Conservation (phyloP, 1,140 invertebrate genomes). For the Drosophila repleta region DNA sequence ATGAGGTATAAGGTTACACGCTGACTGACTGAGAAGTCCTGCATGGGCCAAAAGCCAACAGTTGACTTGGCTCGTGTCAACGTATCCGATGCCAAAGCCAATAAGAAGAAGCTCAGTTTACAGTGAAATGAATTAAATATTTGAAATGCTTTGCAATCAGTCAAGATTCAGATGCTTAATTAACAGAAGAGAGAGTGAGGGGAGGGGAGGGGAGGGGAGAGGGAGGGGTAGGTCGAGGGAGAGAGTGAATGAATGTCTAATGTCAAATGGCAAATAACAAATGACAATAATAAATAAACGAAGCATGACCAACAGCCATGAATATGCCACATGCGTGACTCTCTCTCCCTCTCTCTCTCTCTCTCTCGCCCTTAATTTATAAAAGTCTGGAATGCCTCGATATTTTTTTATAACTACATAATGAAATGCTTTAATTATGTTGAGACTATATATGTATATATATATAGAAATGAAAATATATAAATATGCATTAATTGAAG, state of each 20-base stretch:
- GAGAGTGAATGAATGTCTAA: slow-evolving; percentile 8
- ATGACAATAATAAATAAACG: slow-evolving; percentile 45
- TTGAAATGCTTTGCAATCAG: no score
- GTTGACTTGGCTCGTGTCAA: no score
- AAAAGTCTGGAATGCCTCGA: neutral
- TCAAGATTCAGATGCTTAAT: no score
- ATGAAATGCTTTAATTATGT: slow-evolving; percentile 13
- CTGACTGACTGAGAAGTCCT: no score
- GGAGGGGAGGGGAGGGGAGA: no score
- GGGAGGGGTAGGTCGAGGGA: no score
- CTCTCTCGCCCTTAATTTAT: slow-evolving; percentile 1
- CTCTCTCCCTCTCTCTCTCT: neutral
- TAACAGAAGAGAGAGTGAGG: neutral
- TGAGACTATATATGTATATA: neutral
- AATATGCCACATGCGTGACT: slow-evolving; percentile 18
- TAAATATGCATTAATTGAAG: slow-evolving; percentile 26
- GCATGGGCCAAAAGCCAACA: no score
- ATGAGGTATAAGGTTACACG: no score
- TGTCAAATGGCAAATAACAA: slow-evolving; percentile 38
- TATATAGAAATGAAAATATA: neutral
- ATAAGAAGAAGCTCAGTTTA: no score
- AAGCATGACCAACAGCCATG: slow-evolving; percentile 36
- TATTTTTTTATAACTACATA: slow-evolving; percentile 4
- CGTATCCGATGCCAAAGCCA: no score
- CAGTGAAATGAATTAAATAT: no score